Base-by-base conservation (phyloP, 2,797 vertebrate genomes). In the Lemur catta region DNA sequence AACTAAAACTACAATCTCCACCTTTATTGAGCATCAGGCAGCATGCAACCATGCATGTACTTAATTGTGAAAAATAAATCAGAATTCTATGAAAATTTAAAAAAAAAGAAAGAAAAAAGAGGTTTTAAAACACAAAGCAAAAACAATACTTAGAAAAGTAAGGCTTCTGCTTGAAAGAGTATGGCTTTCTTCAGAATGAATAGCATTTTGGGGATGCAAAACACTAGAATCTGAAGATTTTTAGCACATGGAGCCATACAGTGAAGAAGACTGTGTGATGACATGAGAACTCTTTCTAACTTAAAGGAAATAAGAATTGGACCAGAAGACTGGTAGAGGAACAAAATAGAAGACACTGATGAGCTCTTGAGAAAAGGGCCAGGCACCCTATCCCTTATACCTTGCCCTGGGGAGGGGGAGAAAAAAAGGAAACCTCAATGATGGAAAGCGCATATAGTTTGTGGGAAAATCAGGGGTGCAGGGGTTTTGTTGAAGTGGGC, bases 1-100 rank as follows among this genome's bases (percentile, higher is more conserved):
- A 89, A 95, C 78, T 72, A 59, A 97, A 97, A 96, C 85, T 80
- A 92, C 43, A 86, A 43, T 92, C 86, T 90, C 91, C 74, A 95
- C 79, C 92, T 93, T 91, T 92, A 88, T 33, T 96, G 93, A 96
- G 41, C 74, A 95, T 89, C 89, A 96, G 92, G 57, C 93, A 90
- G 92, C 30, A 41, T 87, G 91, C 94, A 81, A 41, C 82, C 96
- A 94, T 96, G 96, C 78, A 0, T 96, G 81, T 80, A 84, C 87
- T 96, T 97, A 96, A 95, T 87, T 97, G 94, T 97, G 93, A 88
- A 91, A 97, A 97, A 95, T 91, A 93, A 90, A 94, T 97, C 94
- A 95, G 84, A 82, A 95, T 96, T 87, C 95, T 96, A 93, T 97
- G 93, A 97, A 97, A 97, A 98, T 97, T 98, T n/a, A n/a, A n/a